Base-by-base conservation (phyloP, 2,888 invertebrate species). In the Reticulitermes lucifugus region DNA sequence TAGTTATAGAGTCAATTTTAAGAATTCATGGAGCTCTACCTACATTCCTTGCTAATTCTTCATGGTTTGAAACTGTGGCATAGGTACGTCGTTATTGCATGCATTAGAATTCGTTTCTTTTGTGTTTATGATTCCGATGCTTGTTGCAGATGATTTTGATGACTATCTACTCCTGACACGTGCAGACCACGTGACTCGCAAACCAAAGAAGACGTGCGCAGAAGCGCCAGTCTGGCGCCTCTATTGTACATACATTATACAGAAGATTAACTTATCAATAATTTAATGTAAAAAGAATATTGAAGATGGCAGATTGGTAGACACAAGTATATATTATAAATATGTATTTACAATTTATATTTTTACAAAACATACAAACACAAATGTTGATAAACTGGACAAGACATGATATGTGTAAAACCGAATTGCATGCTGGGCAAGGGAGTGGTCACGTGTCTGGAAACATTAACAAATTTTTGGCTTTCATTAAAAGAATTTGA, bases 131-230 rank as follows among this genome's bases (percentile, higher is more conserved):
- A 55, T 55, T 18, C 5, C 14, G 55, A 55, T 55, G 18, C 18
- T 41, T 87, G 84, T 91, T 92, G 85, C 90, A 93, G 93, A 92
- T 93, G 92, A 93, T 93, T 85, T 89, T 93, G 87, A 93, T 93
- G 93, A 93, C 93, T 9, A 93, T 93, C 87, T 93, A 93, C 89
- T 93, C 93, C 77, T 93, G 91, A 93, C 88, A 83, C 71, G 29
- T 79, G 51, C 41, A 70, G 83, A 73, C 10, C 59, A 55, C 59
- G n/a, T 80, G 35, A 43, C 22, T 29, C n/a, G 3, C 43, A 85
- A 85, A 85, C 84, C 84, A 85, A 85, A 85, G 84, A 85, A 80
- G 84, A 71, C 77, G 12, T 46, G n/a, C 70, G 21, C 65, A 65
- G 65, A 55, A 60, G 60, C 82, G n/a, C 35, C 43, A 73, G 7